Evolutionary conservation across 2,888 invertebrate genomes (phyloP).

Genomic region (Microplitis manilae): DNA sequence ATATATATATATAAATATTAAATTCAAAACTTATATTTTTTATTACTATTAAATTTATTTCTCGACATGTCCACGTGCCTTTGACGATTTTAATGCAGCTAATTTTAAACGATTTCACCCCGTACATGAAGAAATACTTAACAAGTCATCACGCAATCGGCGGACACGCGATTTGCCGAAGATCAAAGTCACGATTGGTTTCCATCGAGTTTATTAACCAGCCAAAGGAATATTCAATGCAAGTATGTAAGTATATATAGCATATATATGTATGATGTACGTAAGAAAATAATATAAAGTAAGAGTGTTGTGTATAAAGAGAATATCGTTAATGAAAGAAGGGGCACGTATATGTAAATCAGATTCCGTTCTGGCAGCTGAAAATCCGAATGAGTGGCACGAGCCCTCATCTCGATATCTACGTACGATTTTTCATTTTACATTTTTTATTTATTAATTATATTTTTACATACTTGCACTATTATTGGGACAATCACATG

Average conservation of each 20-base stretch:
- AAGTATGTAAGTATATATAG: slow-evolving; percentile 11
- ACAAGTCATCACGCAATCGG: slow-evolving; percentile 52
- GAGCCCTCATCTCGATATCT: slow-evolving; percentile 15
- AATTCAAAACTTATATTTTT: neutral
- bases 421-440: neutral
- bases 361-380: slow-evolving; percentile 33
- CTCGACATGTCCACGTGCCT: slow-evolving; percentile 36
- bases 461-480: neutral
- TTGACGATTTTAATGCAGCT: slow-evolving; percentile 12
- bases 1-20: too few species aligned
- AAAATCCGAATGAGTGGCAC: slow-evolving; percentile 22
- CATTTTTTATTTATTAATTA: neutral
- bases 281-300: slow-evolving; percentile 2
- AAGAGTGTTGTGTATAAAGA: slow-evolving; percentile 4
- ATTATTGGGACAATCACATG: too few species aligned
- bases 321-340: slow-evolving; percentile 25
- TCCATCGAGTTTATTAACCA: slow-evolving; percentile 39
- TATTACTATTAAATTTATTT: neutral
- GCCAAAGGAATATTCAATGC: slow-evolving; percentile 41
- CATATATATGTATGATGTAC: neutral
- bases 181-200: slow-evolving; percentile 49
- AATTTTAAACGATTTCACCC: slow-evolving; percentile 32
- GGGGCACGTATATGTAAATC: slow-evolving; percentile 25
- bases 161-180: slow-evolving; percentile 50
- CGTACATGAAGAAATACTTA: slow-evolving; percentile 41